phyloP scores from a whole-genome alignment of 2,888 invertebrate species.

The Stenurella melanura region DNA sequence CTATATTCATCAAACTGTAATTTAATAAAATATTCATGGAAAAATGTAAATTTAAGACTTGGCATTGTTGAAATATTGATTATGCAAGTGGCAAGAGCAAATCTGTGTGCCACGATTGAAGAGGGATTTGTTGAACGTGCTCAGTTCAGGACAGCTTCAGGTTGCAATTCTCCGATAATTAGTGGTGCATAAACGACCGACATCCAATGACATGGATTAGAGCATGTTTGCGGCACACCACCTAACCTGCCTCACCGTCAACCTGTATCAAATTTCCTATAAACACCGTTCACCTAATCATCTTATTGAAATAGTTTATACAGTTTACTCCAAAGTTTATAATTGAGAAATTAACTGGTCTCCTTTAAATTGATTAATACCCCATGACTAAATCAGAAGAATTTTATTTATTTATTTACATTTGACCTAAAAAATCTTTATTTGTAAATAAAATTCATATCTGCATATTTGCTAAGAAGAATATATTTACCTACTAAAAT shows the following conservation, averaged over 20 bases:
- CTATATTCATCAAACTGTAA: no score
- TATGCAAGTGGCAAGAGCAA: not conserved
- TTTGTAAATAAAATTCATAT: no score
- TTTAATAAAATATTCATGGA: no score
- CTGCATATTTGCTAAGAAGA: no score
- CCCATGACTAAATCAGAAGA: not conserved
- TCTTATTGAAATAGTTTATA: slow-evolving; percentile 17
- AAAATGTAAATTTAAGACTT: no score
- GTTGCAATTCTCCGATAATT: slow-evolving; percentile 41
- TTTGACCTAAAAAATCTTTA: no score
- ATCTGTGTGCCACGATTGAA: slow-evolving; percentile 15
- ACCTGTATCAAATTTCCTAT: slow-evolving; percentile 19
- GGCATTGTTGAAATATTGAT: no score
- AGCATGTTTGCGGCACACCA: slow-evolving; percentile 35
- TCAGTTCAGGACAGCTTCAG: slow-evolving; percentile 31
- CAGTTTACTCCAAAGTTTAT: slow-evolving; percentile 14
- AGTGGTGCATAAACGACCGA: slow-evolving; percentile 38
- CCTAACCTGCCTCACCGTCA: slow-evolving; percentile 15
- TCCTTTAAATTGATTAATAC: not conserved
- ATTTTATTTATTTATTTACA: no score
- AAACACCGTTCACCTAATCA: not conserved
- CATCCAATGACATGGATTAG: slow-evolving; percentile 41
- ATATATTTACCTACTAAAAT: no score
- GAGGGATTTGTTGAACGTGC: slow-evolving; percentile 37
- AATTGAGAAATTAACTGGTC: not conserved